phyloP scores from a whole-genome alignment of 2,888 invertebrate species.

The Noctua pronuba region DNA sequence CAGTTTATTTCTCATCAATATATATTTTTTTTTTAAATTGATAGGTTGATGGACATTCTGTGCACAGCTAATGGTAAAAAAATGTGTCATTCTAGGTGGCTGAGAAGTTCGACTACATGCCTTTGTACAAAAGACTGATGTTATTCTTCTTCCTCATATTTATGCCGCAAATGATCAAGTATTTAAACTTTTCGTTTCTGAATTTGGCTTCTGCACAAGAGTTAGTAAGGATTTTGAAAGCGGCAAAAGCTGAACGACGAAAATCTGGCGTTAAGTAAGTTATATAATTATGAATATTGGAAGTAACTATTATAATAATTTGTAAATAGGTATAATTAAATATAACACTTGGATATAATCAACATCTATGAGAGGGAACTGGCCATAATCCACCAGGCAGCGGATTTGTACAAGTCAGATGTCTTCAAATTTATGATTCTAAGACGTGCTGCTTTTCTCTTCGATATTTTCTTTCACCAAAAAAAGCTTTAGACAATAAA shows the following conservation, averaged over 20 bases:
- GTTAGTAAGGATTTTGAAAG: conserved; percentile 81
- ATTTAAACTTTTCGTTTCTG: conserved; percentile 82
- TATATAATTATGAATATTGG: conserved; percentile 14
- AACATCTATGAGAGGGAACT: neutral
- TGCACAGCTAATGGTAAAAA: neutral
- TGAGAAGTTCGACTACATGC: conserved; percentile 82
- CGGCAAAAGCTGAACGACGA: conserved; percentile 82
- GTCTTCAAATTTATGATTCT: neutral
- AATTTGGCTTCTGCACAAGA: conserved; percentile 79
- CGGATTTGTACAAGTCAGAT: neutral
- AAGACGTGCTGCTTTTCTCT: neutral
- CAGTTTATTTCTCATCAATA: neutral
- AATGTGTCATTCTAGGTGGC: conserved; percentile 79
- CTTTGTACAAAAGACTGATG: conserved; percentile 77
- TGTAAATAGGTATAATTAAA: too few relatives aligned
- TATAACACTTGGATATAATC: neutral
- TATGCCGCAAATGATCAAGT: conserved; percentile 78
- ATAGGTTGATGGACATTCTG: neutral
- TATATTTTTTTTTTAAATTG: too few relatives aligned
- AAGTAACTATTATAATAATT: neutral
- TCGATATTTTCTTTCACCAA: neutral
- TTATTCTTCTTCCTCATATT: conserved; percentile 80
- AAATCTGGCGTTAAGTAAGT: conserved; percentile 79
- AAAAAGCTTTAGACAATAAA: neutral
- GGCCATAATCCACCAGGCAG: neutral